A percentile compares a stretch with the other conserved stretches of the same genome.
These are phyloP conservation scores for Hycleus phaleratus DNA, from an alignment of 1,140 invertebrate species.

Conservation along the genomic window DNA sequence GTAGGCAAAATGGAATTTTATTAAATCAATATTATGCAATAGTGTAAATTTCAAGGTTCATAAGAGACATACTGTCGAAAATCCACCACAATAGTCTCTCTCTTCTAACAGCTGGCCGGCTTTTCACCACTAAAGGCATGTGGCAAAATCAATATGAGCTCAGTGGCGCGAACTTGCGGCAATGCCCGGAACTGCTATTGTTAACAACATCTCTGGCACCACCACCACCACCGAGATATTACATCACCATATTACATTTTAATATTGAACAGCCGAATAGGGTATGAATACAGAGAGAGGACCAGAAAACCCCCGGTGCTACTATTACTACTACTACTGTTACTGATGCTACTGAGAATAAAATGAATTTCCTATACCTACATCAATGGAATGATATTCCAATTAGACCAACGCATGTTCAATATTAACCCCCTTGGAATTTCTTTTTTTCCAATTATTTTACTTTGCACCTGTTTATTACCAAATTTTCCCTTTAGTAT, in stretches of 20 bases:
- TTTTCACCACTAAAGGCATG: conserved; percentile 21
- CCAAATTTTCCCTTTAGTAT: too few relatives aligned
- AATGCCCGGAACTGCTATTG: conserved; percentile 25
- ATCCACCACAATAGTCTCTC: conserved; percentile 10
- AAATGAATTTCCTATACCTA: not conserved
- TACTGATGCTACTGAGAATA: too few relatives aligned
- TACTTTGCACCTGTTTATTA: too few relatives aligned
- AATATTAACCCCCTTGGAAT: too few relatives aligned
- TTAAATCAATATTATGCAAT: too few relatives aligned
- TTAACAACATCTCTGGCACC: conserved; percentile 18
- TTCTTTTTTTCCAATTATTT: too few relatives aligned
- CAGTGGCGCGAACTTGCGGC: conserved; percentile 24
- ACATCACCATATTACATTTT: conserved; percentile 28
- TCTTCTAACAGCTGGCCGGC: conserved; percentile 18
- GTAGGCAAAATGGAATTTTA: too few relatives aligned
- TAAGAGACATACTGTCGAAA: not conserved
- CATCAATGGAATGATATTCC: not conserved
- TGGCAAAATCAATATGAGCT: conserved; percentile 27
- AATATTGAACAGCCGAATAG: conserved; percentile 14
- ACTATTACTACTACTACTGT: not conserved
- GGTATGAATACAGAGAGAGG: not conserved
- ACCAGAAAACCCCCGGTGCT: not conserved
- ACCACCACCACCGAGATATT: conserved; percentile 23
- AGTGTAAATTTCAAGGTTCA: not conserved
- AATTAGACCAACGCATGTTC: not conserved